Evolutionary conservation across 2,888 invertebrate species (phyloP), one percentile per base, ranked within the genome.

Genomic region (Cheilosia scutellata): DNA sequence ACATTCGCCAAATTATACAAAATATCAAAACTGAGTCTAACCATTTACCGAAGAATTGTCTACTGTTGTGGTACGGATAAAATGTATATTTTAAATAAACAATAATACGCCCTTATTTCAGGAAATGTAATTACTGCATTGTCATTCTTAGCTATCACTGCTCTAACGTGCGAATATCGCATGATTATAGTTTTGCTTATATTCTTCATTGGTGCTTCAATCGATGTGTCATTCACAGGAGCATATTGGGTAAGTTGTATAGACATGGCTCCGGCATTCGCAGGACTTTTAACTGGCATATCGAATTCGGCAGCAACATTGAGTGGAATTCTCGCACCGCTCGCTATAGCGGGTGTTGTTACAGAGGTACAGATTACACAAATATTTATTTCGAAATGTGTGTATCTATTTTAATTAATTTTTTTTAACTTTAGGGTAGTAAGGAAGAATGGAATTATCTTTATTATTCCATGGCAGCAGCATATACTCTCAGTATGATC

Each of bases 241-340:
- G 93, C 92, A 1, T 93, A 93, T 87, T 91, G 93, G 90, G 90
- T 93, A 7, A 93, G 92, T 76, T 89, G 92, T 47, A 89, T 93
- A 25, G 93, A 93, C 82, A 89, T 93, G 68, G 93, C 93, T 2
- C 93, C 93, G 1, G 90, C 92, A 2, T 93, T 90, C 88, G 91
- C 93, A 1, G 93, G 93, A 0, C 89, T 93, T 3, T 88, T 93
- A 9, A 92, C 92, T 2, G 93, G 93, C 1, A 88, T 93, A n/a
- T 91, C 92, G 40, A 93, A 93, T 77, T 91, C 92, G 16, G 88
- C 93, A 68, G 93, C 91, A 1, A 92, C 92, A 20, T 82, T 92
- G 2, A 91, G 92, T 47, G 93, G 93, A 9, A 92, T 93, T 82
- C 58, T 92, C 3, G 90, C 92, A 4, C 93, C 93, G 0, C 84